Percentiles rank a stretch among this genome's conserved stretches.
Evolutionary conservation across 2,113 vertebrate genomes (phyloP).

Genomic region (Centropus unirufus): DNA sequence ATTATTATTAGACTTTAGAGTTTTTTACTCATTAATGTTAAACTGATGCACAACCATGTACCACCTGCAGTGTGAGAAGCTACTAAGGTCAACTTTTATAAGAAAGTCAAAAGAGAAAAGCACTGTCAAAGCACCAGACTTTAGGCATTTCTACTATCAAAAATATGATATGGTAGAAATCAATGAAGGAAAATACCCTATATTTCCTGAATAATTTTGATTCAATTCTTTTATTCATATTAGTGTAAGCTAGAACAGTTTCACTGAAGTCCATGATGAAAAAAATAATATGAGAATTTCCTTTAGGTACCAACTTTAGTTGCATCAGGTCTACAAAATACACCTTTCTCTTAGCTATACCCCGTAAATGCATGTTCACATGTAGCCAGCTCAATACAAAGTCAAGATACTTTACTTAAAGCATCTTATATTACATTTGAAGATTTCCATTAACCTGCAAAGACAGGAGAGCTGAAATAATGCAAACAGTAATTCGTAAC

Average conservation of each 20-base stretch:
- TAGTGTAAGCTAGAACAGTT: neutral
- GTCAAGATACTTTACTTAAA: neutral
- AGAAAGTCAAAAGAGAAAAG: neutral
- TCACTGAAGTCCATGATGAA: neutral
- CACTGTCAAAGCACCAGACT: neutral
- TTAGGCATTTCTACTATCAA: neutral
- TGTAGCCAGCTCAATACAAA: neutral
- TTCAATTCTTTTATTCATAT: neutral
- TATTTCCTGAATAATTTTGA: neutral
- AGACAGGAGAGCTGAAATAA: neutral
- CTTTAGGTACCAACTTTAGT: neutral
- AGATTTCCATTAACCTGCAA: neutral
- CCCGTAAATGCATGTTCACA: accelerated
- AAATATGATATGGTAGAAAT: neutral
- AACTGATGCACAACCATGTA: neutral
- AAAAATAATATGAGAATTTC: neutral
- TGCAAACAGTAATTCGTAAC: neutral
- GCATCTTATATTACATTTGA: neutral
- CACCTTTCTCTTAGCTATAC: neutral
- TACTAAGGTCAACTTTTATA: neutral
- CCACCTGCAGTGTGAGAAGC: neutral
- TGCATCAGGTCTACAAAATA: neutral
- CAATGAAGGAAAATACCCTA: neutral
- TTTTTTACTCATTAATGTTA: neutral
- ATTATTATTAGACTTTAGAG: neutral